Conservation (phyloP, 2,888 invertebrate species). For the Silvanus unidentatus region DNA sequence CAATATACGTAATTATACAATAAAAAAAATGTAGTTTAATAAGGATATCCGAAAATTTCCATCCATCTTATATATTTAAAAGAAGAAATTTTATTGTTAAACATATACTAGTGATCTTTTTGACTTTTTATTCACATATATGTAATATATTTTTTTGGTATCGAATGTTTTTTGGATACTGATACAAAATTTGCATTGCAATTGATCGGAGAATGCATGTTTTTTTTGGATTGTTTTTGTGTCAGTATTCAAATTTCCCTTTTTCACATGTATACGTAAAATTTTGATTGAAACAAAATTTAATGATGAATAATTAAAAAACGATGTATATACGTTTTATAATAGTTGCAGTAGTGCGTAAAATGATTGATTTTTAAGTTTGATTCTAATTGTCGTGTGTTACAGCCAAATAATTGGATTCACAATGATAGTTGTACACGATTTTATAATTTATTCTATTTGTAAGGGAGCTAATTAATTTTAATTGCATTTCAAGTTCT, state of each 20-base stretch:
- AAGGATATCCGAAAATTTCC: constrained; percentile 33
- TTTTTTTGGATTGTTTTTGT: no score
- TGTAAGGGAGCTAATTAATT: no score
- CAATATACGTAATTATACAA: constrained; percentile 46
- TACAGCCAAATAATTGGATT: constrained; percentile 1
- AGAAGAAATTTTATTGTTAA: constrained; percentile 17
- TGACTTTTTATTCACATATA: neutral
- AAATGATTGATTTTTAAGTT: constrained; percentile 17
- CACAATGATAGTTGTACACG: no score
- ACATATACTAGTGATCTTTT: constrained; percentile 3
- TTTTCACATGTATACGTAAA: constrained; percentile 34
- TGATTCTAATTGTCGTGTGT: constrained; percentile 16
- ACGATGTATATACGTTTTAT: constrained; percentile 39
- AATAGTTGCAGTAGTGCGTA: constrained; percentile 28
- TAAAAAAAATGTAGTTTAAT: constrained; percentile 35
- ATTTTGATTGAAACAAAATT: constrained; percentile 3
- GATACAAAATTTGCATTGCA: no score
- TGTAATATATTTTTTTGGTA: no score
- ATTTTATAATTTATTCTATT: no score
- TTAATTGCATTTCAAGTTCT: no score
- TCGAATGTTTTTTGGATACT: no score
- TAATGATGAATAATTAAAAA: constrained; percentile 16
- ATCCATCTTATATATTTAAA: constrained; percentile 29
- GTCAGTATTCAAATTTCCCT: neutral
- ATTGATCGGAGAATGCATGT: no score